Evolutionary conservation across 2,797 vertebrate genomes (phyloP).

Genomic region (Lepus townsendii): DNA sequence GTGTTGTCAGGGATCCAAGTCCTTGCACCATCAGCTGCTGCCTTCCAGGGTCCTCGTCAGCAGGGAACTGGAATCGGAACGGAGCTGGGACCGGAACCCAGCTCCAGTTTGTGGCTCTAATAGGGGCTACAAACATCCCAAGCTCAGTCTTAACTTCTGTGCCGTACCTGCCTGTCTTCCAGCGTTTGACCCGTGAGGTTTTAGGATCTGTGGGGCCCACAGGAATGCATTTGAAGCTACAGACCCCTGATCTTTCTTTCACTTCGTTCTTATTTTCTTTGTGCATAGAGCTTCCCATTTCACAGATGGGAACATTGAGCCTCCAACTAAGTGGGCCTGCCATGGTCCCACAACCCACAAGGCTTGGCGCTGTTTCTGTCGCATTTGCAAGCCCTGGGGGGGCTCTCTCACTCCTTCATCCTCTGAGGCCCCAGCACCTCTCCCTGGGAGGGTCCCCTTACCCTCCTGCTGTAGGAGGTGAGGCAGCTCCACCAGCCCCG

Average conservation of each 20-base stretch:
- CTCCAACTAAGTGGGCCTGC: not conserved
- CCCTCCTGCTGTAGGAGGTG: constrained; percentile 63
- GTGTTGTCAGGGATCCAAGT: no score
- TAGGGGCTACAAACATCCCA: no score
- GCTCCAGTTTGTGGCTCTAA: no score
- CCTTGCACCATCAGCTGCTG: no score
- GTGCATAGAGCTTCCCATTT: not conserved
- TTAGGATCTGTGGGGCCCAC: not conserved
- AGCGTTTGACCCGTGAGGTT: not conserved
- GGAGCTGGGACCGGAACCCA: no score
- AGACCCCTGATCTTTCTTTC: not conserved
- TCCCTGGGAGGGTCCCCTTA: constrained; percentile 71
- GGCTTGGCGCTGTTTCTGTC: fast-evolving
- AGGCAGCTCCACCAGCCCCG: not conserved
- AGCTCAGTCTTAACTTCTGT: no score
- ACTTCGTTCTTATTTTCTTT: not conserved
- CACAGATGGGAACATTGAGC: not conserved
- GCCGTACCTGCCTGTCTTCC: not conserved
- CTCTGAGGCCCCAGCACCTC: constrained; percentile 76
- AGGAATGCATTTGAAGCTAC: not conserved
- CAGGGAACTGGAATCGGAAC: no score
- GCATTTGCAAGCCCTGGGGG: not conserved
- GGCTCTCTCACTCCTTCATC: constrained; percentile 76
- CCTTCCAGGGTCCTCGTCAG: no score
- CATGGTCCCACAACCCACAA: not conserved